Evolutionary conservation across 2,797 vertebrate genomes (phyloP).

Genomic region (Hyperoplus lanceolatus): DNA sequence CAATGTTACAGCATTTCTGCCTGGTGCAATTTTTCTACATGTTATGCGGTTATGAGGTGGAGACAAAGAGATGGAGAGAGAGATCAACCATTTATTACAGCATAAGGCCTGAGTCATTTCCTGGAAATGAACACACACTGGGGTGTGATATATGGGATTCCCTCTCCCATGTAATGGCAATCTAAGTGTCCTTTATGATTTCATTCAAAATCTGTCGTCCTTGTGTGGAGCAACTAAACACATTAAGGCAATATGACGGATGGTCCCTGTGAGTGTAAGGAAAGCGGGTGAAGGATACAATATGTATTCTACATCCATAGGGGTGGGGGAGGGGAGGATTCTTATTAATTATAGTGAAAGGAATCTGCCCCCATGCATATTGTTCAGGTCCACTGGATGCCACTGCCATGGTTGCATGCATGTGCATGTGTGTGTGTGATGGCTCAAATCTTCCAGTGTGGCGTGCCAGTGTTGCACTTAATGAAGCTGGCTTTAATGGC

Average conservation of each 20-base stretch:
- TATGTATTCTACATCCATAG: slow-evolving; percentile 51
- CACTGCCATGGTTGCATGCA: slow-evolving; percentile 43
- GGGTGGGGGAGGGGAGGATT: slow-evolving; percentile 49
- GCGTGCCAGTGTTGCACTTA: slow-evolving; percentile 74
- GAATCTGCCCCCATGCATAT: slow-evolving; percentile 70
- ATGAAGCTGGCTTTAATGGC: slow-evolving; percentile 85
- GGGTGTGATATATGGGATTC: slow-evolving; percentile 76
- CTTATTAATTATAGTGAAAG: slow-evolving; percentile 81
- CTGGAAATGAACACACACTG: slow-evolving; percentile 76
- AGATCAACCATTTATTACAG: slow-evolving; percentile 74
- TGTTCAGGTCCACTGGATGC: slow-evolving; percentile 67
- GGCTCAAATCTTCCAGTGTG: slow-evolving; percentile 69
- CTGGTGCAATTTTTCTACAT: slow-evolving; percentile 34
- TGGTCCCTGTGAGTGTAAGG: slow-evolving; percentile 60
- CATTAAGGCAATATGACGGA: slow-evolving; percentile 78
- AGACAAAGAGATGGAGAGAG: slow-evolving; percentile 62
- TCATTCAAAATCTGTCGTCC: slow-evolving; percentile 78
- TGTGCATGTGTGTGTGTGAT: slow-evolving; percentile 57
- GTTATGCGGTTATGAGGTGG: slow-evolving; percentile 59
- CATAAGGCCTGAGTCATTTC: slow-evolving; percentile 75
- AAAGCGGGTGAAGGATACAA: slow-evolving; percentile 62
- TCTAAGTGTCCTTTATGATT: slow-evolving; percentile 84
- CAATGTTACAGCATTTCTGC: slow-evolving; percentile 55
- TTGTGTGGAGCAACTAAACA: slow-evolving; percentile 77
- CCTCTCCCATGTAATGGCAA: slow-evolving; percentile 79